Conservation (phyloP, 2,113 vertebrate genomes). For the Sander lucioperca region DNA sequence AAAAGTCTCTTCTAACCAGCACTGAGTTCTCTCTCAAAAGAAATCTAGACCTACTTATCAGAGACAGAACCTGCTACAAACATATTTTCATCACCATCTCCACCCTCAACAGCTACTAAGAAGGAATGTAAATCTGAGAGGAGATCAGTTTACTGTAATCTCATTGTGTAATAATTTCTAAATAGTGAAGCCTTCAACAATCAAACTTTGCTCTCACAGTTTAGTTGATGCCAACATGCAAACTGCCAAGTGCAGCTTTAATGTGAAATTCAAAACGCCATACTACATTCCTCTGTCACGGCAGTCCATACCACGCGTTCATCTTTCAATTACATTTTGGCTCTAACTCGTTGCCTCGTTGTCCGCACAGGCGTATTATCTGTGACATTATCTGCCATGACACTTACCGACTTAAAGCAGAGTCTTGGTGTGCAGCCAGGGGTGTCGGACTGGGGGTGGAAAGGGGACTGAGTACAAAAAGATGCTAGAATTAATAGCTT, state of each 20-base stretch:
- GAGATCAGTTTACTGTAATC: constrained; percentile 37
- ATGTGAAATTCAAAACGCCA: constrained; percentile 64
- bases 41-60: background rate
- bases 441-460: no score
- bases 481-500: no score
- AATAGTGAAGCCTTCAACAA: constrained; percentile 37
- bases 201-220: constrained; percentile 31
- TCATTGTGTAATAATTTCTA: constrained; percentile 45
- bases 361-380: constrained; percentile 50
- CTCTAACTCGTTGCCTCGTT: constrained; percentile 19
- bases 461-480: no score
- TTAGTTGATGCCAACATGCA: constrained; percentile 32
- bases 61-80: constrained; percentile 11
- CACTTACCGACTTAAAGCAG: constrained; percentile 53
- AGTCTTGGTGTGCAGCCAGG: constrained; percentile 9
- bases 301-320: constrained; percentile 25
- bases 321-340: constrained; percentile 41
- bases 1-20: constrained; percentile 5
- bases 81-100: constrained; percentile 19
- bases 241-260: constrained; percentile 49
- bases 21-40: background rate
- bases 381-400: constrained; percentile 37
- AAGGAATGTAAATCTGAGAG: constrained; percentile 51
- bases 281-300: constrained; percentile 54
- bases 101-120: background rate